Base-by-base conservation (phyloP, 2,888 invertebrate species). In the Lasioglossum villosulum region DNA sequence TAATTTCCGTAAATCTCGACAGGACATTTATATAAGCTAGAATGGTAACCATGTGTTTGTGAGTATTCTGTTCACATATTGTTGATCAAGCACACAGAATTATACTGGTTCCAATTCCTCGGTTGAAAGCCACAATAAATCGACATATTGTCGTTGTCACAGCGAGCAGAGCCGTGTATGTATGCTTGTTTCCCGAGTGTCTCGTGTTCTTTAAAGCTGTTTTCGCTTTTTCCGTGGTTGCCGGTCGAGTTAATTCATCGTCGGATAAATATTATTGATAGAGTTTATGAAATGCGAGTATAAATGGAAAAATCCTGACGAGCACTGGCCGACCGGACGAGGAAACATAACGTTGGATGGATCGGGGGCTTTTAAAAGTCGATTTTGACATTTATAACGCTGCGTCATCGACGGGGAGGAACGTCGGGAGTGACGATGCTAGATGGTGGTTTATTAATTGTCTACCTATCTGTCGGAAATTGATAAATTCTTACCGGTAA, bases 401-500 rank as follows among this genome's bases (percentile, higher is more conserved):
- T 27, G 6, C 4, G 45, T 16, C 45, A 16, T 16, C 16, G 45
- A 1, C 37, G 39, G 4, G 37, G 23, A 63, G 48, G 23, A 63
- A 48, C 71, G 45, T 30, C 30, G 5, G n/a, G 45, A 23, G 1
- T 27, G 5, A 27, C 27, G 34, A 52, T 56, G 56, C 80, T 23
- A 16, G 52, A 75, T 16, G 75, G 48, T 56, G 37, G 72, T 72
- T 76, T 72, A 76, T 75, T 52, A 75, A 72, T 70, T 16, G 63
- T 72, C 72, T 37, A 52, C 19, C 34, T 27, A 16, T 23, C 48
- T 14, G 27, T 16, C 77, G 78, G 76, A 68, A 82, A 83, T 82
- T 75, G 48, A 82, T 82, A 75, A 75, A 82, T 82, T 72, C 75
- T 83, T 73, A 42, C 66, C 30, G 23, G 52, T 82, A 73, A 83